Percentiles rank a stretch among this genome's conserved stretches.
Conservation (phyloP, 2,888 invertebrate species). For the Orthosia cruda region DNA sequence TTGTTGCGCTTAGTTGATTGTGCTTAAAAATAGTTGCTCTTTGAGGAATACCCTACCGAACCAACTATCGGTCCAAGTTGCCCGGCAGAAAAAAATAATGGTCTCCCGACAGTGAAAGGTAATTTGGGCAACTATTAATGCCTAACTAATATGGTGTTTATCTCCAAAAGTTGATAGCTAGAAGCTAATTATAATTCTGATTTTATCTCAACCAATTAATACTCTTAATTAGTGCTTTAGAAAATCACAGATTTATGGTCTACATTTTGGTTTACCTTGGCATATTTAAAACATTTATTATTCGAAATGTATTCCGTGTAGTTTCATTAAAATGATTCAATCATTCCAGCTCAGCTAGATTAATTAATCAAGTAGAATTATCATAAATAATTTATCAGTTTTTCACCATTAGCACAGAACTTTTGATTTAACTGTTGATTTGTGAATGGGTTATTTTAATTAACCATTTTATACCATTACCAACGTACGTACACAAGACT, state of each 20-base stretch:
- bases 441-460: conserved; percentile 29
- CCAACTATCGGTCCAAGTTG: too few relatives aligned
- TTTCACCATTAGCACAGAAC: conserved; percentile 34
- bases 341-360: conserved; percentile 7
- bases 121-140: too few relatives aligned
- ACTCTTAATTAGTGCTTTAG: conserved; percentile 13
- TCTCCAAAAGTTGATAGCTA: not conserved
- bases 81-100: too few relatives aligned
- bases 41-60: too few relatives aligned
- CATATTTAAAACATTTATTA: conserved; percentile 25
- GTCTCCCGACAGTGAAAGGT: too few relatives aligned
- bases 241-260: conserved; percentile 35
- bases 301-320: conserved; percentile 42
- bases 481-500: too few relatives aligned
- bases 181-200: not conserved
- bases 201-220: conserved; percentile 23
- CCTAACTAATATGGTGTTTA: too few relatives aligned
- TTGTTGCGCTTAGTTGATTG: too few relatives aligned
- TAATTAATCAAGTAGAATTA: conserved; percentile 48
- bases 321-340: conserved; percentile 35
- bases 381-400: conserved; percentile 52
- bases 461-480: not conserved
- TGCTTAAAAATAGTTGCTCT: too few relatives aligned
- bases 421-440: conserved; percentile 42
- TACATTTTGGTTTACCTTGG: conserved; percentile 48